These are phyloP conservation scores for Dorcus parallelipipedus DNA, from an alignment of 2,888 invertebrate species.

Conservation along the genomic window DNA sequence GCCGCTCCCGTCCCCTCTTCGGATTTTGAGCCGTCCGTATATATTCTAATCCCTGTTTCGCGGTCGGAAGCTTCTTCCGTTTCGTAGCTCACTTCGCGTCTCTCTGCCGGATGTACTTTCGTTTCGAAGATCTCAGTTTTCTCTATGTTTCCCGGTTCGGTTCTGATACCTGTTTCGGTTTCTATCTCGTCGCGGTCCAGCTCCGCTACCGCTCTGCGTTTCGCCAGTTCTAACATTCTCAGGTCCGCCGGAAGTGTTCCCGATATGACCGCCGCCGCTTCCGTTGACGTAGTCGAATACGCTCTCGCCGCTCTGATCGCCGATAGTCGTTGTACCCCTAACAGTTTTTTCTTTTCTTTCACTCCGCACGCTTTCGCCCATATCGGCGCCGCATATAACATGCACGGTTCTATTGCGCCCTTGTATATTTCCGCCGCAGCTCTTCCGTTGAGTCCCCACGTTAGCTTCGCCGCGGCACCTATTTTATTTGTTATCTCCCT, in stretches of 20 bases:
- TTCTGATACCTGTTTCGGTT: no score
- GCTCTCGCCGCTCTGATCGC: constrained; percentile 6
- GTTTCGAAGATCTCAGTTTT: no score
- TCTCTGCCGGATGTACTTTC: no score
- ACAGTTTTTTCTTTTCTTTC: not conserved
- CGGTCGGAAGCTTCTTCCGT: no score
- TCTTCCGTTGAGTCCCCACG: constrained; percentile 3
- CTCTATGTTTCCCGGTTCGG: no score
- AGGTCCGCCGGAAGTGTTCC: not conserved
- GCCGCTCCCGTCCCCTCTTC: no score
- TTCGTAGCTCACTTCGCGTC: no score
- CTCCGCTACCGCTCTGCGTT: no score
- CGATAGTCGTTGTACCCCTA: not conserved
- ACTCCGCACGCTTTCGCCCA: constrained; percentile 4
- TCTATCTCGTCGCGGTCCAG: no score
- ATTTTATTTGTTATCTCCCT: constrained; percentile 3
- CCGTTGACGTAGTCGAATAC: constrained; percentile 2
- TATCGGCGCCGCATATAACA: constrained; percentile 9
- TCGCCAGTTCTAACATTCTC: no score
- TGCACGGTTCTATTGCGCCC: constrained; percentile 11
- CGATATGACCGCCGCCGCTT: constrained; percentile 4
- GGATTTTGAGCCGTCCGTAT: no score
- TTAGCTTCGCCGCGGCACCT: constrained; percentile 6
- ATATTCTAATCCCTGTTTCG: no score
- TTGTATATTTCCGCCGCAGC: constrained; percentile 7